Percentiles rank a stretch among this genome's conserved stretches.
Conservation (phyloP, 2,113 vertebrate genomes). For the Microtus pennsylvanicus region DNA sequence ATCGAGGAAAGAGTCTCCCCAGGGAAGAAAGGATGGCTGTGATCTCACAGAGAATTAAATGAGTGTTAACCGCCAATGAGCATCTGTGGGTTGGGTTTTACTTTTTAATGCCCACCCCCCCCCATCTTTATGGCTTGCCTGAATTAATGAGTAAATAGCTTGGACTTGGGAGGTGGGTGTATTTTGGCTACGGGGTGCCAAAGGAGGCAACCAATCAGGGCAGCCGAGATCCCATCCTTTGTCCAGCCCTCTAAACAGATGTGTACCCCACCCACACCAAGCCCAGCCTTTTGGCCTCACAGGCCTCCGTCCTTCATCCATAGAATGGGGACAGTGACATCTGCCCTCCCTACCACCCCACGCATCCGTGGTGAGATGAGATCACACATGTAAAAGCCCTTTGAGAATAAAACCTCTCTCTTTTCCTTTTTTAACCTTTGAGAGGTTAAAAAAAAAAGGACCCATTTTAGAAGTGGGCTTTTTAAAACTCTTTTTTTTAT, state of each 20-base stretch:
- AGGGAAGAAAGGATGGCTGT: slow-evolving; percentile 68
- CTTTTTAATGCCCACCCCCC: neutral
- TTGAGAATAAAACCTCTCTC: slow-evolving; percentile 80
- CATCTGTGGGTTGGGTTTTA: neutral
- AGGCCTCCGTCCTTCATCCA: slow-evolving; percentile 68
- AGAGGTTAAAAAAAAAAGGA: slow-evolving; percentile 67
- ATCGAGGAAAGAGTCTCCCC: slow-evolving; percentile 57
- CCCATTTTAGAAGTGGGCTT: slow-evolving; percentile 83
- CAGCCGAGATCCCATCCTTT: neutral
- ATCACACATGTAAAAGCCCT: slow-evolving; percentile 71
- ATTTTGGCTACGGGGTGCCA: neutral
- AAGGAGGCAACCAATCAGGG: neutral
- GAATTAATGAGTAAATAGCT: slow-evolving; percentile 58
- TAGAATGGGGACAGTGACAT: slow-evolving; percentile 71
- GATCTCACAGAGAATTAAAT: slow-evolving; percentile 70
- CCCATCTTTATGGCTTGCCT: neutral
- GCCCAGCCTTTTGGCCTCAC: neutral
- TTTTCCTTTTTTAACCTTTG: slow-evolving; percentile 83
- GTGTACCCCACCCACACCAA: neutral
- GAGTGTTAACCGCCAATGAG: slow-evolving; percentile 60
- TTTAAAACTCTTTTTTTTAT: slow-evolving; percentile 83
- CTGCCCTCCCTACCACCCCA: slow-evolving; percentile 39
- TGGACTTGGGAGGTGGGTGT: neutral
- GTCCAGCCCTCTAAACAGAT: neutral
- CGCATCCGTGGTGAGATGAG: slow-evolving; percentile 51